phyloP scores from a whole-genome alignment of 2,797 vertebrate genomes.

The Hippoglossus hippoglossus region DNA sequence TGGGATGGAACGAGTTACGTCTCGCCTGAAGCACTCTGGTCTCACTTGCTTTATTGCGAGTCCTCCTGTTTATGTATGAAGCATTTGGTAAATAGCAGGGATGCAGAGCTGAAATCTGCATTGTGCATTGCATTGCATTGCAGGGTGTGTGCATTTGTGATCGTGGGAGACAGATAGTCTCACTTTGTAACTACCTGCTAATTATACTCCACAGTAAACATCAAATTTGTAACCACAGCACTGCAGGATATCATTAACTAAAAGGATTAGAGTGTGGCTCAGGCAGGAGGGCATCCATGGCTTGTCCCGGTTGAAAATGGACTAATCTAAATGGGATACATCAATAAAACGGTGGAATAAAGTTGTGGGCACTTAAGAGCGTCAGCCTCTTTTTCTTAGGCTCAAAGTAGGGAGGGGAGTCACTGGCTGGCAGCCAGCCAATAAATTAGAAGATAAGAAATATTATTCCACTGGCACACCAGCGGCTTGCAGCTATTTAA shows the following conservation, averaged over 20 bases:
- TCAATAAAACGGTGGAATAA: constrained; percentile 87
- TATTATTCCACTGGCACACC: constrained; percentile 80
- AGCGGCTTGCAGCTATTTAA: constrained; percentile 77
- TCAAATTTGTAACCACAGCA: constrained; percentile 81
- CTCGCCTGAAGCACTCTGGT: neutral
- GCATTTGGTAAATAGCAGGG: constrained; percentile 42
- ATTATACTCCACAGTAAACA: constrained; percentile 87
- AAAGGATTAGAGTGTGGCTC: constrained; percentile 86
- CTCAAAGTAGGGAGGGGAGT: constrained; percentile 76
- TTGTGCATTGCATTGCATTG: too few species aligned
- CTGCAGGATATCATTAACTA: constrained; percentile 87
- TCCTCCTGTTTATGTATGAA: constrained; percentile 11
- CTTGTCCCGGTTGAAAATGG: constrained; percentile 83
- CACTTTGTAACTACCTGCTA: constrained; percentile 77
- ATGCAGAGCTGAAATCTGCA: constrained; percentile 22
- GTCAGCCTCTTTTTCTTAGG: constrained; percentile 80
- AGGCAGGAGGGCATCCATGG: constrained; percentile 73
- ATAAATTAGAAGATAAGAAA: constrained; percentile 84
- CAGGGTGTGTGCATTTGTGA: neutral
- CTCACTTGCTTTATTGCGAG: constrained; percentile 13
- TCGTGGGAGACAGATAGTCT: constrained; percentile 3
- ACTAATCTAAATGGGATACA: constrained; percentile 89
- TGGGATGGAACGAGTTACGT: neutral
- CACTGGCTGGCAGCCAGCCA: constrained; percentile 81
- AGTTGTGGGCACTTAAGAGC: constrained; percentile 87